A percentile compares a stretch with the other conserved stretches of the same genome.
Evolutionary conservation across 1,140 invertebrate genomes (phyloP).

Genomic region (Trissolcus basalis): DNA sequence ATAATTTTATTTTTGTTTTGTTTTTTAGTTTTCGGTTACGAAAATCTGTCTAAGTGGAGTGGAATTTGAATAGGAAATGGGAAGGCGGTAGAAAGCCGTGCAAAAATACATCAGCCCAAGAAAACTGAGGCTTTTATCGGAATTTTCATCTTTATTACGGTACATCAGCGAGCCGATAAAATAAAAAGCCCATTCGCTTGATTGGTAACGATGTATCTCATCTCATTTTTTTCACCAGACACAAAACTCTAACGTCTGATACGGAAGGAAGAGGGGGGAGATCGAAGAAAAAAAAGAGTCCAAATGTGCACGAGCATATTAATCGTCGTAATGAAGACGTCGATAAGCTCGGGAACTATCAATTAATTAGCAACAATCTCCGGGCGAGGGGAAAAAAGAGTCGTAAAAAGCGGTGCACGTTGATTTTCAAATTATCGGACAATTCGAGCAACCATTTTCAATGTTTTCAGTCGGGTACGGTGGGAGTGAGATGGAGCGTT

Average conservation of each 20-base stretch:
- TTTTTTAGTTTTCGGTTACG: background rate
- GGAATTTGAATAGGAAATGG: too few relatives aligned
- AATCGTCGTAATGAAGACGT: conserved; percentile 34
- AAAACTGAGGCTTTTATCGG: background rate
- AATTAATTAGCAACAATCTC: conserved; percentile 11
- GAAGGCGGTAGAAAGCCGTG: too few relatives aligned
- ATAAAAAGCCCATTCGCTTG: conserved; percentile 1
- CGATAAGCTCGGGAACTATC: conserved; percentile 17
- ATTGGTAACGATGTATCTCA: background rate
- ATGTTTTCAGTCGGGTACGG: too few relatives aligned
- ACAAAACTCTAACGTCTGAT: too few relatives aligned
- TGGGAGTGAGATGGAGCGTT: too few relatives aligned
- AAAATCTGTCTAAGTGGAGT: background rate
- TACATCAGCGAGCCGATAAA: background rate
- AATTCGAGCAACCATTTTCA: background rate
- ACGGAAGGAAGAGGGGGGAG: too few relatives aligned
- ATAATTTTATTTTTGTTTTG: background rate
- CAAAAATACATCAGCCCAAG: too few relatives aligned
- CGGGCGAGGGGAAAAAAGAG: conserved; percentile 11
- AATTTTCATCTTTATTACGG: background rate
- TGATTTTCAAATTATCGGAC: background rate
- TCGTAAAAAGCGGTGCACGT: conserved; percentile 24
- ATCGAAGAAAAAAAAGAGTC: conserved; percentile 21
- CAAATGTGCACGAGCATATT: conserved; percentile 16
- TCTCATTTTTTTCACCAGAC: too few relatives aligned